Conservation (phyloP, 2,888 invertebrate genomes). For the Dynastes tityus region DNA sequence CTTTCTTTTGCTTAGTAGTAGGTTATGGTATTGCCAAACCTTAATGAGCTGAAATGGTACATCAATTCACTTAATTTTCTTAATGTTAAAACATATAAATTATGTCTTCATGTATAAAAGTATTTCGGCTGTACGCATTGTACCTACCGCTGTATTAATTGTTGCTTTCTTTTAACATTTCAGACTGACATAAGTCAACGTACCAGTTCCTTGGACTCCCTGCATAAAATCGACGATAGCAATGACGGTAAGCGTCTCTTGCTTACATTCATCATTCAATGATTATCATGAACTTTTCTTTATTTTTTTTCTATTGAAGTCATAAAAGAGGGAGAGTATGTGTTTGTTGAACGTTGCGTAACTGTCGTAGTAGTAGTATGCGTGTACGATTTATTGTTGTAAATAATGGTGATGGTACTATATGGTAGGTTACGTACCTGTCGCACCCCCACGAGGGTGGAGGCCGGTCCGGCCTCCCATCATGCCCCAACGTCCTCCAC, state of each 20-base stretch:
- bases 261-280: too few species aligned
- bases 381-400: constrained; percentile 29
- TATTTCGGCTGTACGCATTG: too few species aligned
- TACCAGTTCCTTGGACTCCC: constrained; percentile 67
- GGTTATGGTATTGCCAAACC: too few species aligned
- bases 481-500: constrained; percentile 76
- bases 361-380: neutral
- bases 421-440: constrained; percentile 56
- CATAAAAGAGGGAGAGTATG: neutral
- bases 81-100: too few species aligned
- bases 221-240: constrained; percentile 68
- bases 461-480: constrained; percentile 75
- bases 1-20: too few species aligned
- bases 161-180: constrained; percentile 55
- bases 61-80: too few species aligned
- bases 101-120: too few species aligned
- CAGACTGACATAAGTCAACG: constrained; percentile 64
- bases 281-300: neutral
- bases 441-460: constrained; percentile 70
- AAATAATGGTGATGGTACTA: constrained; percentile 50
- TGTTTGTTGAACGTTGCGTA: neutral
- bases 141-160: constrained; percentile 15
- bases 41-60: too few species aligned
- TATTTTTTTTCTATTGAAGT: neutral
- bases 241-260: constrained; percentile 55